phyloP scores from a whole-genome alignment of 2,797 vertebrate species.

The Crenichthys baileyi region DNA sequence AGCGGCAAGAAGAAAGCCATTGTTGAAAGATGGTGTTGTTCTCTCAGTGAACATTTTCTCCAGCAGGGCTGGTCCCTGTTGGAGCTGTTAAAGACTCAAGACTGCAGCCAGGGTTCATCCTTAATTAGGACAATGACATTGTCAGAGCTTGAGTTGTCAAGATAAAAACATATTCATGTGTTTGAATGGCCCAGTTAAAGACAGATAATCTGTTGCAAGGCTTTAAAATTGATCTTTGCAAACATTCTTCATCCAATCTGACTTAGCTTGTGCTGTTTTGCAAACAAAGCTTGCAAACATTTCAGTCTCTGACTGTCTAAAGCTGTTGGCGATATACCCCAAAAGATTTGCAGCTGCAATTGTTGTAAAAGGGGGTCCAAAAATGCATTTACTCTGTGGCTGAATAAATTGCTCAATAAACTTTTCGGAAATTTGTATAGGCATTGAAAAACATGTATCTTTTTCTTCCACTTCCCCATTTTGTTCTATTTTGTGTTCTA shows the following conservation, averaged over 20 bases:
- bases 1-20: neutral
- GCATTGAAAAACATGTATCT: neutral
- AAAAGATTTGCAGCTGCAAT: neutral
- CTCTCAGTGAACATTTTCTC: neutral
- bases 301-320: neutral
- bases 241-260: neutral
- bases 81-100: neutral
- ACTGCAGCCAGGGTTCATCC: neutral
- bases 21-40: neutral
- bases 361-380: neutral
- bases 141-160: neutral
- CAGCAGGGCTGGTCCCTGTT: no score
- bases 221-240: neutral
- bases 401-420: neutral
- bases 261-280: neutral
- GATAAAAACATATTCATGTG: neutral
- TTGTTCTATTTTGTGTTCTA: neutral
- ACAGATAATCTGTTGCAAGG: neutral
- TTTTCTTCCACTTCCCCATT: neutral
- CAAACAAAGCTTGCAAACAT: neutral
- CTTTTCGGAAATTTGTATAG: neutral
- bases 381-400: neutral
- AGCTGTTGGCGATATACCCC: neutral
- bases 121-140: neutral
- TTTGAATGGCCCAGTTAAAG: neutral